phyloP scores from a whole-genome alignment of 2,888 invertebrate genomes.

The Antheraea assamensis region DNA sequence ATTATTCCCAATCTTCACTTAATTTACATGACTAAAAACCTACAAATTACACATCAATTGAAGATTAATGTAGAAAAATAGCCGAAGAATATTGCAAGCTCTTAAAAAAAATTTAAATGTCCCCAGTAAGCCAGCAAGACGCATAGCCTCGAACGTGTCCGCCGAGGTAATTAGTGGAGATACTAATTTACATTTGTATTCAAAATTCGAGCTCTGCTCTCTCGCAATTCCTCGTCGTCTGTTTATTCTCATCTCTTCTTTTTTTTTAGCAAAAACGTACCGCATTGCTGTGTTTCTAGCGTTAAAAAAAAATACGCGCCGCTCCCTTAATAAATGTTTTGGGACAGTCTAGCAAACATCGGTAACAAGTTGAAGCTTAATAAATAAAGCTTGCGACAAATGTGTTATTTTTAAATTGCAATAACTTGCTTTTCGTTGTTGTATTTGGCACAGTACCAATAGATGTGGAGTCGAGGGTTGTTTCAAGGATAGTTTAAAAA shows the following conservation, averaged over 20 bases:
- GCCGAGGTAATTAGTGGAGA: conserved; percentile 80
- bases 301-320: conserved; percentile 74
- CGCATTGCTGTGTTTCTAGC: conserved; percentile 79
- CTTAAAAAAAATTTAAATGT: conserved; percentile 71
- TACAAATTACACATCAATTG: conserved; percentile 47
- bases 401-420: conserved; percentile 31
- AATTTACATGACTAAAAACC: neutral
- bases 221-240: conserved; percentile 79
- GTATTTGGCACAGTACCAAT: conserved; percentile 3
- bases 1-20: conserved; percentile 8
- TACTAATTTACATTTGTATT: conserved; percentile 84
- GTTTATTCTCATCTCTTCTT: conserved; percentile 79
- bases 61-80: conserved; percentile 69
- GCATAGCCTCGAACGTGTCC: conserved; percentile 78
- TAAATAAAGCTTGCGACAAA: conserved; percentile 44
- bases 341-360: conserved; percentile 34
- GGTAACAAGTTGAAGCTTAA: conserved; percentile 64
- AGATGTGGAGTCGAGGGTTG: conserved; percentile 4
- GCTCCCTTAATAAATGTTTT: conserved; percentile 72
- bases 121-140: conserved; percentile 77
- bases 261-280: conserved; percentile 70
- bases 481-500: conserved; percentile 8
- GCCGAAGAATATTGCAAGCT: conserved; percentile 64
- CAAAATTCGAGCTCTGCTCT: conserved; percentile 81
- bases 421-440: conserved; percentile 30